Evolutionary conservation across 2,797 vertebrate species (phyloP), one percentile per base, ranked within the genome.

Genomic region (Epinephelus malabaricus): DNA sequence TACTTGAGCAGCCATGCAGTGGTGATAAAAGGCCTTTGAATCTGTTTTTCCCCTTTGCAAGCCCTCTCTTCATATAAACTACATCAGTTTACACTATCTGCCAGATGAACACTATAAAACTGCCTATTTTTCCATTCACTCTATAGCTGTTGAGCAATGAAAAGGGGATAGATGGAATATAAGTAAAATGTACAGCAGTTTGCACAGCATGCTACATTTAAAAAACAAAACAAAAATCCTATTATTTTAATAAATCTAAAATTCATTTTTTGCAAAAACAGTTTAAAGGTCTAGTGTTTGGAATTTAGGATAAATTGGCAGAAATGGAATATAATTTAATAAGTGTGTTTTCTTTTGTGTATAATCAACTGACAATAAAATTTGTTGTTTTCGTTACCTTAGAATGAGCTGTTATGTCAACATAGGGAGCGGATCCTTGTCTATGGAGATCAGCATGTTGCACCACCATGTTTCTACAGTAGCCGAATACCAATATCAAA

Each of bases 11-110:
- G 73, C n/a, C 19, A n/a, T 68, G 30, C 21, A 34, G 27, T 38
- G 23, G 6, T 47, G 17, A 55, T 61, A 40, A 60, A 65, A 67
- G 17, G 25, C 12, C 38, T 60, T 72, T 38, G 19, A 67, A 49
- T 11, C 8, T 18, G 43, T 13, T 54, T 53, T 27, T 27, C 23
- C 34, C 45, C 43, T 50, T 46, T 38, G n/a, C 12, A 69, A 25
- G 43, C 18, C 45, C 43, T 21, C 30, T 61, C 6, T 50, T 50
- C 25, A 23, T 34, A 30, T 30, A 50, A 18, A 15, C 27, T 49
- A 54, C 19, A 69, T n/a, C 2, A 21, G 21, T 56, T 49, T 27
- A 59, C 43, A 51, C 53, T 45, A 19, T 78, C 25, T 43, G 30
- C 45, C 67, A 64, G 21, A 64, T 21, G 2, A 40, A 55, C 49